Evolutionary conservation across 2,797 vertebrate species (phyloP).

Genomic region (Poecilia wingei): DNA sequence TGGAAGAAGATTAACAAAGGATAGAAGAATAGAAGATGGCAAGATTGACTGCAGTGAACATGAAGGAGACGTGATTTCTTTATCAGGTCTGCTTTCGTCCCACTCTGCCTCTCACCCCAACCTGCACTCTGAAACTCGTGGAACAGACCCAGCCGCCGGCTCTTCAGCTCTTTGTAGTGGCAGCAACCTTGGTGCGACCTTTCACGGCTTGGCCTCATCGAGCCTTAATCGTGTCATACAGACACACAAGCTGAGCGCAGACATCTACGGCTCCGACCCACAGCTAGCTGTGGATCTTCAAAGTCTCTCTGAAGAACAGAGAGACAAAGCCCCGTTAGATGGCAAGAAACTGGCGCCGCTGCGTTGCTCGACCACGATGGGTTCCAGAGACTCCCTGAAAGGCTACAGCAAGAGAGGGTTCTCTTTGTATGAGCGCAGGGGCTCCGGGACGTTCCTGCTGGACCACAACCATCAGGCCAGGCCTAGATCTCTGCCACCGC

Average conservation of each 20-base stretch:
- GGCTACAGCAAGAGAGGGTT: conserved; percentile 66
- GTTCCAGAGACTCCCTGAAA: conserved; percentile 77
- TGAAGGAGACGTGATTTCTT: conserved; percentile 28
- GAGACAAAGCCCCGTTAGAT: conserved; percentile 18
- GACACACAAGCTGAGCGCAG: conserved; percentile 77
- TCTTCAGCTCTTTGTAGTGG: conserved; percentile 31
- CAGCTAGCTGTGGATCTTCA: conserved; percentile 69
- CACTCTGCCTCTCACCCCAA: conserved; percentile 73
- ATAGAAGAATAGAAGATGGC: conserved; percentile 4
- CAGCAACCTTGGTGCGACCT: conserved; percentile 23
- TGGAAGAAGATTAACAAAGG: conserved; percentile 51
- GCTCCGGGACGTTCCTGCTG: conserved; percentile 77
- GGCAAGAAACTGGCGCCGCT: conserved; percentile 41
- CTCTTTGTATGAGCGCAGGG: conserved; percentile 77
- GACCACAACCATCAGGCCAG: conserved; percentile 77
- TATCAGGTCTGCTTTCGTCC: conserved; percentile 54
- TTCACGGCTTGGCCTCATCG: conserved; percentile 71
- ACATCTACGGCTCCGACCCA: conserved; percentile 86
- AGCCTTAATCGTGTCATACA: conserved; percentile 82
- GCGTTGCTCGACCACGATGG: conserved; percentile 70
- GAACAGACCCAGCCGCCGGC: conserved; percentile 27
- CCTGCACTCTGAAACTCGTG: conserved; percentile 56
- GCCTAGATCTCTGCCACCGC: conserved; percentile 87
- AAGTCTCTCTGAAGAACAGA: conserved; percentile 43
- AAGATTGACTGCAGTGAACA: conserved; percentile 21